Evolutionary conservation across 1,140 invertebrate genomes (phyloP), one percentile per base, ranked within the genome.

Genomic region (Bombus turneri): DNA sequence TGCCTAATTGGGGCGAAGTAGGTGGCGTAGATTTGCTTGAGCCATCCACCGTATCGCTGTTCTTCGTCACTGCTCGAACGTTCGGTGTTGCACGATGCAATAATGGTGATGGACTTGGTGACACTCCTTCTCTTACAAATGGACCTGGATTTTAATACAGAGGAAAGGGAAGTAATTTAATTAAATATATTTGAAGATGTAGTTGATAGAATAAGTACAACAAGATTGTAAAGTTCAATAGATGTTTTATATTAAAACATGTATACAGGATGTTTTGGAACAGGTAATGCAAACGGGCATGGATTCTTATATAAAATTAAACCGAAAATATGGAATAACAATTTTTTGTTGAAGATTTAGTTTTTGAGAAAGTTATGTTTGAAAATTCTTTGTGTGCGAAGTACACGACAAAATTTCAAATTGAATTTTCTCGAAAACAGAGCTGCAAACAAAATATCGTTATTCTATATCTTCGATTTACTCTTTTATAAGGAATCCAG

Each of bases 31-130:
- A 89, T 28, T 64, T 91, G 66, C 72, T 86, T 68, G 80, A 62
- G 81, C 95, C 95, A 73, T 95, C 96, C 87, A 93, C 95, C 53
- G 89, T 92, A 90, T 92, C 96, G 90, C 62, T 43, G 84, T 74
- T 93, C 81, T 91, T 93, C 8, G 88, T 89, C 0, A 96, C 94
- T 9, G 95, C 94, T 62, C 95, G 93, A 2, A 96, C 91, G 22
- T 93, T 93, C 25, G 94, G 91, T 5, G 92, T 91, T 5, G 91
- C 93, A 25, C 95, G 95, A 37, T 92, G 93, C 25, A 95, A 90
- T 43, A 96, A 86, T 0, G 95, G 96, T 64, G 96, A 96, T 2
- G 94, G 92, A 57, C 81, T 93, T 2, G 95, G 94, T 12, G 94
- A 94, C 1, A 79, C 81, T 81, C 93, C 92, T 64, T 95, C 93